A percentile compares a stretch with the other conserved stretches of the same genome.
These are phyloP conservation scores for Pachymerium ferrugineum DNA, from an alignment of 2,888 invertebrate species.

Conservation along the genomic window DNA sequence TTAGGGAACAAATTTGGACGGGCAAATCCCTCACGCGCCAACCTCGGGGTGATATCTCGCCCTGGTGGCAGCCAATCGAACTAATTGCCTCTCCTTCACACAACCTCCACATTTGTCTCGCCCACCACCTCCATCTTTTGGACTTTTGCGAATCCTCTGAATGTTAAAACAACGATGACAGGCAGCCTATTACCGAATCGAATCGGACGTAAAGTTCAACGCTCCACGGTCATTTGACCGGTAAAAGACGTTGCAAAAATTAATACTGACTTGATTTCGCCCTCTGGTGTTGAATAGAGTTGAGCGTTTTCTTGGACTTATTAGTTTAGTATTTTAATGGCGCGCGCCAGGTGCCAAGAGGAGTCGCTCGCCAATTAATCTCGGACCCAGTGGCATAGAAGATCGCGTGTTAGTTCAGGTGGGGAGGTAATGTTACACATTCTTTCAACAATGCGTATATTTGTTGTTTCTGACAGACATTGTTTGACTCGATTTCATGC, in stretches of 20 bases:
- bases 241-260: conserved; percentile 9
- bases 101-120: no score
- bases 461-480: conserved; percentile 11
- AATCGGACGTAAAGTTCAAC: background rate
- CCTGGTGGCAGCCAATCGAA: conserved; percentile 12
- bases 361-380: conserved; percentile 1
- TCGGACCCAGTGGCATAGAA: conserved; percentile 4
- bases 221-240: background rate
- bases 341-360: conserved; percentile 6
- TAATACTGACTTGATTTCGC: background rate
- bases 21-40: conserved; percentile 16
- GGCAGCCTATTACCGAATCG: background rate
- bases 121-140: no score
- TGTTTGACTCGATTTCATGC: conserved; percentile 14
- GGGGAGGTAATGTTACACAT: background rate
- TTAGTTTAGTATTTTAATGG: conserved; percentile 16
- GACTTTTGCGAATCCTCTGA: no score
- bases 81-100: background rate
- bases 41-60: conserved; percentile 4
- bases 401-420: conserved; percentile 5
- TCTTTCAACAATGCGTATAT: no score
- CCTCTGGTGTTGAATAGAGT: conserved; percentile 4
- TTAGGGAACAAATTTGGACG: conserved; percentile 10
- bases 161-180: background rate
- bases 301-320: background rate